Evolutionary conservation across 1,140 invertebrate species (phyloP).

Genomic region (Muscidifurax raptorellus): DNA sequence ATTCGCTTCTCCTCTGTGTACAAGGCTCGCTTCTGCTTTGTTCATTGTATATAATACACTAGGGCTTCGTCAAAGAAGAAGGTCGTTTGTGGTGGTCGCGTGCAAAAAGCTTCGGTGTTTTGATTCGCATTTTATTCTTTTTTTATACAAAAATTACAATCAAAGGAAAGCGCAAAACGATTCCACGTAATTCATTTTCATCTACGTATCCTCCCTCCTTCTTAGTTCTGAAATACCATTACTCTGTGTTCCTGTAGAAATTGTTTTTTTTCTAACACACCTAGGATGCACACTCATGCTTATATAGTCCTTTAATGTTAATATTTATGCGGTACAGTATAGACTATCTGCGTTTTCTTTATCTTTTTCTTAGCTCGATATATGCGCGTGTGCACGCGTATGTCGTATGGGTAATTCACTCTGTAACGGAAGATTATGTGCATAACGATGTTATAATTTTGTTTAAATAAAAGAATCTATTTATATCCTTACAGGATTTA

Average conservation of each 20-base stretch:
- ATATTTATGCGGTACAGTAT: constrained; percentile 60
- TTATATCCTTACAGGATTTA: constrained; percentile 6
- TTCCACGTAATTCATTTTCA: background rate
- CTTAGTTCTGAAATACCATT: constrained; percentile 58
- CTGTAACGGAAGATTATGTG: background rate
- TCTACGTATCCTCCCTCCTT: background rate
- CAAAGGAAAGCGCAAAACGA: background rate
- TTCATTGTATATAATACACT: constrained; percentile 21
- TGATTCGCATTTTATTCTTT: background rate
- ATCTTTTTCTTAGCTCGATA: constrained; percentile 19
- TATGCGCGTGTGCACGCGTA: constrained; percentile 55
- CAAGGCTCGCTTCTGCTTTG: constrained; percentile 17
- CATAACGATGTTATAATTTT: no score
- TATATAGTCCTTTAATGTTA: constrained; percentile 64
- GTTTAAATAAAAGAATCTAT: background rate
- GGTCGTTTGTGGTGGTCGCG: background rate
- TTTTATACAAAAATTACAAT: constrained; percentile 44
- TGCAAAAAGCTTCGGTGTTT: constrained; percentile 27
- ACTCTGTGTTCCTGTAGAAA: constrained; percentile 56
- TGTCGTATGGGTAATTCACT: background rate
- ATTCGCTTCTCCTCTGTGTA: constrained; percentile 10
- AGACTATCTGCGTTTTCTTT: constrained; percentile 57
- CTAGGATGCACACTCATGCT: constrained; percentile 66
- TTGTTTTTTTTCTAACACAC: constrained; percentile 57
- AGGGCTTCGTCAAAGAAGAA: background rate